phyloP scores from a whole-genome alignment of 2,113 vertebrate genomes.

The Proteles cristata region DNA sequence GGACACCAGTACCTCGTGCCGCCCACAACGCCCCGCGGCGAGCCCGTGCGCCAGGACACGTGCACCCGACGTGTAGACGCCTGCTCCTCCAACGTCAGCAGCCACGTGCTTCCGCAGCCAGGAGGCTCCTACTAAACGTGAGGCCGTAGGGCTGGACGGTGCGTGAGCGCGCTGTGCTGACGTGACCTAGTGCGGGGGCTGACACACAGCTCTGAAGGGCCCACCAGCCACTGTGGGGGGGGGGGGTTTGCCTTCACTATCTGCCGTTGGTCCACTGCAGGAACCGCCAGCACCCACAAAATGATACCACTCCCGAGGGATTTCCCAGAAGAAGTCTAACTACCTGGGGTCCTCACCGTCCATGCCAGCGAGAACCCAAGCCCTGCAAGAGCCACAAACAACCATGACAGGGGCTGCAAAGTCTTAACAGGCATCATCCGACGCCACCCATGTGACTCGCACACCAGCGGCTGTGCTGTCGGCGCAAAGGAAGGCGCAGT shows the following conservation, averaged over 20 bases:
- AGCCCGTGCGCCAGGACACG: neutral
- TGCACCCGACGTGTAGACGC: accelerated
- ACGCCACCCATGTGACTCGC: neutral
- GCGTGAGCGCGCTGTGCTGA: neutral
- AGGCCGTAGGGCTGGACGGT: neutral
- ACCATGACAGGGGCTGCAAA: neutral
- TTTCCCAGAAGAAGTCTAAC: neutral
- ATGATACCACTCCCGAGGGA: neutral
- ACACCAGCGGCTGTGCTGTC: neutral
- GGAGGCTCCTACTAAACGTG: neutral
- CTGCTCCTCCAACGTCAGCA: neutral
- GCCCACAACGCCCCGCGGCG: accelerated
- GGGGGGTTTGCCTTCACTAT: neutral
- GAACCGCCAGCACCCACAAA: neutral
- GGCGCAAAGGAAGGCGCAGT: neutral
- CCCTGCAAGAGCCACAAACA: neutral
- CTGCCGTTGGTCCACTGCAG: neutral
- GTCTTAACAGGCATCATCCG: neutral
- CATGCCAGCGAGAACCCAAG: neutral
- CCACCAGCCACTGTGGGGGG: neutral
- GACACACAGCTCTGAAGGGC: neutral
- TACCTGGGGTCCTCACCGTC: neutral
- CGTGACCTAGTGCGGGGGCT: no score
- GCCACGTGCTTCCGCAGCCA: neutral
- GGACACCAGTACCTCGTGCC: accelerated